Evolutionary conservation across 2,888 invertebrate genomes (phyloP), one percentile per base, ranked within the genome.

Genomic region (Volucella inanis): DNA sequence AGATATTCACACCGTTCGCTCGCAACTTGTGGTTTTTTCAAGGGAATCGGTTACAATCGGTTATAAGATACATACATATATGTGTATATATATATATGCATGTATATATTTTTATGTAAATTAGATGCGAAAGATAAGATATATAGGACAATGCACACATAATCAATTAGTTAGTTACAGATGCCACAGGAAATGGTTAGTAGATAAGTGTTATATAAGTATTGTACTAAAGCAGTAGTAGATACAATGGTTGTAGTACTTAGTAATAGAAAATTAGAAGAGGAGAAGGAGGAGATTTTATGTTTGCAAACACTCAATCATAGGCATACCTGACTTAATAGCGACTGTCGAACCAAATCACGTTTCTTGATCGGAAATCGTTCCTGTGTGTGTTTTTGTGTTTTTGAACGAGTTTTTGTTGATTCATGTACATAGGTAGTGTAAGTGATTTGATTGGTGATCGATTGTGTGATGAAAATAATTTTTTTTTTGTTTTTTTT

Each of bases 331-430:
- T 90, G 88, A 76, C 87, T 87, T 38, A 93, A 87, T 87, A 89
- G 87, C 76, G 89, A 93, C 93, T 94, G 94, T 92, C 94, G 94
- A 91, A 95, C 95, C 93, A 95, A 93, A 94, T 95, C 95, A 93
- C 95, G 95, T 95, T 95, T 95, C 95, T 95, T 95, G 94, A 95
- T 95, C 92, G 95, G 95, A 94, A 95, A 95, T 93, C 94, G 94
- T 94, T 95, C 95, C 94, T 95, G 94, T 94, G 78, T 87, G 72
- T 82, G 72, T 75, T 61, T 83, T 59, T 87, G 50, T 78, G 22
- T 64, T 61, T 77, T 47, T 31, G 6, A 6, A 31, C 31, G 31
- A 31, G 22, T 79, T 50, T 68, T 78, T 85, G 78, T 83, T 79
- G 74, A 64, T 72, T 81, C 49, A 71, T 86, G 61, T 78, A 54